Evolutionary conservation across 2,113 vertebrate genomes (phyloP).

Genomic region (Ameiurus melas): DNA sequence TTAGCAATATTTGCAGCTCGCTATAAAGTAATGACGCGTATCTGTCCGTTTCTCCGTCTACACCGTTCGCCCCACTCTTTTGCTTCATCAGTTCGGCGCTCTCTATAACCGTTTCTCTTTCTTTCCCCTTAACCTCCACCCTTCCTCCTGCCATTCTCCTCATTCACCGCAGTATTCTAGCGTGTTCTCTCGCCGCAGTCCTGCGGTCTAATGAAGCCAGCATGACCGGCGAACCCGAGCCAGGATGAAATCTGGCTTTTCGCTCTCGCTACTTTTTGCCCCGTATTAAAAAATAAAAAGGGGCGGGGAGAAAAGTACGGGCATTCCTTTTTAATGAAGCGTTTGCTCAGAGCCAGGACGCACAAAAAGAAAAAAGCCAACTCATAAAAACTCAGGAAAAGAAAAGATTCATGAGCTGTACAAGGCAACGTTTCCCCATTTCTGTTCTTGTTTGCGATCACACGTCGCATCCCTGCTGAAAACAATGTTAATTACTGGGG

Average conservation of each 20-base stretch:
- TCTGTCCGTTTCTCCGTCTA: slow-evolving; percentile 2
- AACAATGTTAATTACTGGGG: slow-evolving; percentile 64
- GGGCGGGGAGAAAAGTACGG: slow-evolving; percentile 44
- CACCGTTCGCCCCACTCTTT: not conserved
- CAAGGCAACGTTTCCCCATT: slow-evolving; percentile 66
- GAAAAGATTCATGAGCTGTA: slow-evolving; percentile 57
- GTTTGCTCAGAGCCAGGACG: slow-evolving; percentile 55
- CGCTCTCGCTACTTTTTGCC: slow-evolving; percentile 50
- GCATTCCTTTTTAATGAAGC: slow-evolving; percentile 64
- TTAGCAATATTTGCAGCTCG: not conserved
- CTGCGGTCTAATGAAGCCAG: slow-evolving; percentile 51
- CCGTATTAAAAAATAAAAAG: slow-evolving; percentile 57
- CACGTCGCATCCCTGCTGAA: slow-evolving; percentile 61
- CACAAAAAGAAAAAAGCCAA: slow-evolving; percentile 52
- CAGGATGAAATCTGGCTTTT: slow-evolving; percentile 59
- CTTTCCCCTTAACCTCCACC: slow-evolving; percentile 13
- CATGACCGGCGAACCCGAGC: slow-evolving; percentile 49
- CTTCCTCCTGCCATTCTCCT: not conserved
- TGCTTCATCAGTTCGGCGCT: not conserved
- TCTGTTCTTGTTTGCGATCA: slow-evolving; percentile 61
- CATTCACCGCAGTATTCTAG: slow-evolving; percentile 11
- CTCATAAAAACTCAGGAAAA: slow-evolving; percentile 58
- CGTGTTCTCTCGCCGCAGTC: slow-evolving; percentile 19
- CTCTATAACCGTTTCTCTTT: slow-evolving; percentile 27
- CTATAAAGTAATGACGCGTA: slow-evolving; percentile 9